These are phyloP conservation scores for Thaumetopoea pityocampa DNA, from an alignment of 1,140 invertebrate genomes.

Conservation along the genomic window DNA sequence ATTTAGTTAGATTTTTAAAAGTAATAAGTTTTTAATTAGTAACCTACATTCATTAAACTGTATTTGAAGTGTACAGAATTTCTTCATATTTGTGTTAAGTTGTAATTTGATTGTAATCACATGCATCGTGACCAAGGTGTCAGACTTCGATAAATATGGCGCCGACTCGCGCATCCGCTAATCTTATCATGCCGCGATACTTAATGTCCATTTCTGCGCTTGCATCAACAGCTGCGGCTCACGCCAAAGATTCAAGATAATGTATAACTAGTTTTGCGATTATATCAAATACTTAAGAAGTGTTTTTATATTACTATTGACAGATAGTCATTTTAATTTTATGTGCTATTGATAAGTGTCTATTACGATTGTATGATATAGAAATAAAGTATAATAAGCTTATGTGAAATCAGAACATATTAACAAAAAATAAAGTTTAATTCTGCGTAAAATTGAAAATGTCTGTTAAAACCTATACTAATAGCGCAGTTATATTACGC, in stretches of 20 bases:
- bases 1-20: no score
- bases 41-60: no score
- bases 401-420: no score
- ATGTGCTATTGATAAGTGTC: no score
- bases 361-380: no score
- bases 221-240: slow-evolving; percentile 15
- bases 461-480: no score
- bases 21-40: no score
- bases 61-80: slow-evolving; percentile 4
- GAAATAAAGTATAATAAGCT: no score
- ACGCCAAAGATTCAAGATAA: slow-evolving; percentile 17
- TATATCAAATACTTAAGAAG: slow-evolving; percentile 10
- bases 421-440: no score
- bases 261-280: slow-evolving; percentile 15
- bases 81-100: slow-evolving; percentile 10
- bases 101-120: slow-evolving; percentile 10
- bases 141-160: slow-evolving; percentile 4
- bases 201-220: slow-evolving; percentile 19
- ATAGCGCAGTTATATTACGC: no score
- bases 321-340: slow-evolving; percentile 9
- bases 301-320: slow-evolving; percentile 4
- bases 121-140: slow-evolving; percentile 12
- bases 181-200: slow-evolving; percentile 16
- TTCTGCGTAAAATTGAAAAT: no score
- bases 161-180: slow-evolving; percentile 19